Evolutionary conservation across 2,797 vertebrate genomes (phyloP).

Genomic region (Danionella dracula): DNA sequence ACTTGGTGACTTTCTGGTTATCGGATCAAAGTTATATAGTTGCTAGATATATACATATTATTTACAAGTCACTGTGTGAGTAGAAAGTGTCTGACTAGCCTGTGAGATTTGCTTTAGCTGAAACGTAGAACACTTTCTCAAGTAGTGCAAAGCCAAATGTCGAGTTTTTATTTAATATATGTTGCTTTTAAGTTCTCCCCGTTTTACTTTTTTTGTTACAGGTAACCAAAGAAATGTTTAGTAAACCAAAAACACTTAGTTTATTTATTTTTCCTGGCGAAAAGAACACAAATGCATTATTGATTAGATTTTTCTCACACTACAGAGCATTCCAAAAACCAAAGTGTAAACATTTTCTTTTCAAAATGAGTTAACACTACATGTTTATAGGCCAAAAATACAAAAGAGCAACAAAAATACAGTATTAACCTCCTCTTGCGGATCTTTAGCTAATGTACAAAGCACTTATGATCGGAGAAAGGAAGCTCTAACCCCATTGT

Average conservation of each 20-base stretch:
- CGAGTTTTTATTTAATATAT: constrained; percentile 28
- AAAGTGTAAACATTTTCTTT: constrained; percentile 68
- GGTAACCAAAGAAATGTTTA: constrained; percentile 82
- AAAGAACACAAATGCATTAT: constrained; percentile 60
- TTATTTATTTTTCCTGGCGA: constrained; percentile 60
- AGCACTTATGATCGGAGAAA: constrained; percentile 64
- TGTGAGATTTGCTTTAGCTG: constrained; percentile 61
- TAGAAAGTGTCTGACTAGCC: constrained; percentile 69
- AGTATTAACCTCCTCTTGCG: constrained; percentile 60
- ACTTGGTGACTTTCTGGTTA: constrained; percentile 68
- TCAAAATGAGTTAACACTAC: constrained; percentile 37
- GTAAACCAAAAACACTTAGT: constrained; percentile 67
- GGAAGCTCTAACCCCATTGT: constrained; percentile 45
- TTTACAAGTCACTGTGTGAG: constrained; percentile 73
- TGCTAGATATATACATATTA: constrained; percentile 67
- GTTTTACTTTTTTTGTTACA: constrained; percentile 79
- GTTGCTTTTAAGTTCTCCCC: constrained; percentile 50
- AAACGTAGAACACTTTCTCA: constrained; percentile 58
- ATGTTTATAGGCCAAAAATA: constrained; percentile 58
- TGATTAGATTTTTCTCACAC: constrained; percentile 57
- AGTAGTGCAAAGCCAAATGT: constrained; percentile 73
- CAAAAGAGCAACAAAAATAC: constrained; percentile 38
- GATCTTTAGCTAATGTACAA: constrained; percentile 56
- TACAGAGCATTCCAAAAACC: constrained; percentile 75
- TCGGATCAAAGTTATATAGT: constrained; percentile 67